Conservation (phyloP, 2,113 vertebrate genomes). For the Austrofundulus limnaeus region DNA sequence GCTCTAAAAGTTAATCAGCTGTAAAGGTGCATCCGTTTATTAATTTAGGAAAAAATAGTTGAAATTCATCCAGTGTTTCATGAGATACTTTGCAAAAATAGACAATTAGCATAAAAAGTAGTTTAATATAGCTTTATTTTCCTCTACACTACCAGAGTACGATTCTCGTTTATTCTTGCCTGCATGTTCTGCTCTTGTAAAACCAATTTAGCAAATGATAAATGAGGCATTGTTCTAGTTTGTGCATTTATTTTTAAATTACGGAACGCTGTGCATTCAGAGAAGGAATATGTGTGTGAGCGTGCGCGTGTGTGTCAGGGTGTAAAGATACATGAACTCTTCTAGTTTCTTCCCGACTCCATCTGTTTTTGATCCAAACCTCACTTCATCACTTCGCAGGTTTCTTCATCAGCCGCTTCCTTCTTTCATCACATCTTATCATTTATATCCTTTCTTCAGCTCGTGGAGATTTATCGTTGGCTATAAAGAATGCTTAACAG, state of each 20-base stretch:
- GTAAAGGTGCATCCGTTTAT: too few relatives aligned
- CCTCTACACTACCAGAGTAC: too few relatives aligned
- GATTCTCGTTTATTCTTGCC: neutral
- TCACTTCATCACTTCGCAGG: neutral
- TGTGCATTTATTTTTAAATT: neutral
- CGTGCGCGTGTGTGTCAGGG: neutral
- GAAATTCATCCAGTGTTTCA: too few relatives aligned
- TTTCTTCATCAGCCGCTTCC: neutral
- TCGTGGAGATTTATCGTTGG: conserved; percentile 10
- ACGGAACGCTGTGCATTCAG: neutral
- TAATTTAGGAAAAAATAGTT: too few relatives aligned
- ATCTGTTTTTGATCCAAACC: conserved; percentile 24
- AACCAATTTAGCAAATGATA: neutral
- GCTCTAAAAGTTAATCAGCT: too few relatives aligned
- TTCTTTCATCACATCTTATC: neutral
- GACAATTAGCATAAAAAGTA: too few relatives aligned
- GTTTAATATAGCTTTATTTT: too few relatives aligned
- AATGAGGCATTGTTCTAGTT: neutral
- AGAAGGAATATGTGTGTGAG: neutral
- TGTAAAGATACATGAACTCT: neutral
- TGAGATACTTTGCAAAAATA: too few relatives aligned
- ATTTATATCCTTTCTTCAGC: neutral
- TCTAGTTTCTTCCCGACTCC: neutral
- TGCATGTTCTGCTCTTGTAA: neutral
- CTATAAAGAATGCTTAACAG: conserved; percentile 32